A percentile compares a stretch with the other conserved stretches of the same genome.
These are phyloP conservation scores for Andrena haemorrhoa DNA, from an alignment of 2,888 invertebrate species.

Conservation along the genomic window DNA sequence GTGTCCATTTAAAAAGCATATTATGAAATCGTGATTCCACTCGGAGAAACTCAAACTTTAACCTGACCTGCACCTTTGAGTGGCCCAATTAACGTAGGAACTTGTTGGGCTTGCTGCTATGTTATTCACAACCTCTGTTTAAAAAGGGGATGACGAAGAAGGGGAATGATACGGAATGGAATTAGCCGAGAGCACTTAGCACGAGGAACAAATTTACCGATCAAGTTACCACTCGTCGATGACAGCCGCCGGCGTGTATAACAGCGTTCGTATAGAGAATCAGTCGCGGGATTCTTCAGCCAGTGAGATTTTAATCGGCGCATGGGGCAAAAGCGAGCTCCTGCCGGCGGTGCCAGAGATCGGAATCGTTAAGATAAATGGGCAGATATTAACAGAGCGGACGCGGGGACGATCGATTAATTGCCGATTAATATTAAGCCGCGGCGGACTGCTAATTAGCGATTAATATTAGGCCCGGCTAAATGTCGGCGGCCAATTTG, in stretches of 20 bases:
- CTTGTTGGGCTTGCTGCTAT: no score
- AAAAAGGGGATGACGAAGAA: neutral
- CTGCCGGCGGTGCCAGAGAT: slow-evolving; percentile 57
- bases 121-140: neutral
- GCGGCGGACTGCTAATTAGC: slow-evolving; percentile 45
- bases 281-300: slow-evolving; percentile 31
- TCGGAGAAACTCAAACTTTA: no score
- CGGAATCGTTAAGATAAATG: slow-evolving; percentile 66
- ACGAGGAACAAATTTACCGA: slow-evolving; percentile 34
- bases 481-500: slow-evolving; percentile 64
- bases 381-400: slow-evolving; percentile 51
- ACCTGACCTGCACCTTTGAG: no score
- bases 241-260: slow-evolving; percentile 33
- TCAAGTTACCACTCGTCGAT: slow-evolving; percentile 30
- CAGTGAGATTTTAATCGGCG: slow-evolving; percentile 47
- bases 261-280: slow-evolving; percentile 34
- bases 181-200: neutral
- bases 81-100: no score
- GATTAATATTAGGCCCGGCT: slow-evolving; percentile 59
- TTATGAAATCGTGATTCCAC: no score
- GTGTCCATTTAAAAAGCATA: no score
- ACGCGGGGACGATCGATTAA: slow-evolving; percentile 60
- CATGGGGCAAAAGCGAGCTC: neutral
- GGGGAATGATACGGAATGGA: neutral
- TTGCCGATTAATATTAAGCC: slow-evolving; percentile 63